Evolutionary conservation across 1,140 invertebrate genomes (phyloP).

Genomic region (Aleiodes sp.): DNA sequence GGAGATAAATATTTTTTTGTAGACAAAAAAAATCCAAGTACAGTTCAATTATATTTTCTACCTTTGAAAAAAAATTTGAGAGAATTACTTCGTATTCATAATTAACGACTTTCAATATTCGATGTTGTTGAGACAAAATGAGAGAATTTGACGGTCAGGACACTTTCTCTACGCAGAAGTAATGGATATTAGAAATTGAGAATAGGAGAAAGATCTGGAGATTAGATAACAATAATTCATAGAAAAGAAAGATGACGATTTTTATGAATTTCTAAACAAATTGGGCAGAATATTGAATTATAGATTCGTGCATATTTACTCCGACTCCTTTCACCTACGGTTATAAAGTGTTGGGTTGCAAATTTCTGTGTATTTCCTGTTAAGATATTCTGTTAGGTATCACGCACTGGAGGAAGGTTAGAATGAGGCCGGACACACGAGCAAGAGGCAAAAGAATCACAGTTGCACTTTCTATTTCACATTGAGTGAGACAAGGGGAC

Average conservation of each 20-base stretch:
- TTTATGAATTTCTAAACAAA: background rate
- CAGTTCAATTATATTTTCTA: too few relatives aligned
- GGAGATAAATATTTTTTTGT: too few relatives aligned
- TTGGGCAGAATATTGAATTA: background rate
- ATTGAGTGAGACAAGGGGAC: background rate
- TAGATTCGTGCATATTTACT: background rate
- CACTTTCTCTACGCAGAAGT: background rate
- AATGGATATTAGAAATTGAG: conserved; percentile 1
- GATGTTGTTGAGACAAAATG: too few relatives aligned
- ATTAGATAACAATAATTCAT: background rate
- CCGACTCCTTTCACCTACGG: background rate
- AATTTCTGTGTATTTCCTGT: background rate
- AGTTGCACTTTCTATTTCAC: conserved; percentile 23
- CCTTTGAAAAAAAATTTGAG: too few relatives aligned
- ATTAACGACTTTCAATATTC: too few relatives aligned
- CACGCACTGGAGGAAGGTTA: background rate
- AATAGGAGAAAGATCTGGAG: background rate
- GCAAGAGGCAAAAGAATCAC: background rate
- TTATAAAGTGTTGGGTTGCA: background rate
- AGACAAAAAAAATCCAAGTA: too few relatives aligned
- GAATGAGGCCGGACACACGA: conserved; percentile 1
- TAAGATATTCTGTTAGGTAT: background rate
- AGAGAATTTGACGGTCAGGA: background rate
- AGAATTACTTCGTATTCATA: too few relatives aligned
- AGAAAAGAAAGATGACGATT: background rate